Percentiles rank a stretch among this genome's conserved stretches.
Evolutionary conservation across 2,113 vertebrate genomes (phyloP).

Genomic region (Hippocampus barbouri): DNA sequence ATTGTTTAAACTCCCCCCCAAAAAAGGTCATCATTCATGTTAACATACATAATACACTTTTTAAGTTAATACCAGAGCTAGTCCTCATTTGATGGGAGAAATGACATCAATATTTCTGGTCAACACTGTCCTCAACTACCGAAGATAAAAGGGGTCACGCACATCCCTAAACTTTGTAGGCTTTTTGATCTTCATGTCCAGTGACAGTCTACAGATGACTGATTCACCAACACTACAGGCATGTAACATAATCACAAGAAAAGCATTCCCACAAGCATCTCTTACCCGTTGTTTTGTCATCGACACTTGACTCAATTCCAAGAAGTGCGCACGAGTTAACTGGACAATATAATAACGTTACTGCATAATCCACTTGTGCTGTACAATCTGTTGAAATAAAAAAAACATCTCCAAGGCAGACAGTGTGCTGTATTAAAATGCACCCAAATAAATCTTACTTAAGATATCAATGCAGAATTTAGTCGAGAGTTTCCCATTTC

Average conservation of each 20-base stretch:
- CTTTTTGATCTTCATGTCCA: conserved; percentile 28
- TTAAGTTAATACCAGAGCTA: conserved; percentile 33
- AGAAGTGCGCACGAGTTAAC: conserved; percentile 41
- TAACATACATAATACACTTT: conserved; percentile 36
- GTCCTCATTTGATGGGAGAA: conserved; percentile 50
- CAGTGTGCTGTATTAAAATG: conserved; percentile 25
- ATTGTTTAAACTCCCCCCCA: conserved; percentile 5
- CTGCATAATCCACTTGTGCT: conserved; percentile 59
- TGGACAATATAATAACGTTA: conserved; percentile 55
- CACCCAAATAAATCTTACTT: conserved; percentile 18
- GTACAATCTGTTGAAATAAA: conserved; percentile 38
- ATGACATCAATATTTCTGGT: conserved; percentile 59
- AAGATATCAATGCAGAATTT: conserved; percentile 21
- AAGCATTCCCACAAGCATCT: conserved; percentile 55
- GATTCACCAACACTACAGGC: conserved; percentile 55
- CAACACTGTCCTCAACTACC: conserved; percentile 34
- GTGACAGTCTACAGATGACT: conserved; percentile 27
- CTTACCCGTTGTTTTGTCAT: conserved; percentile 30
- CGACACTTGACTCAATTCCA: conserved; percentile 30
- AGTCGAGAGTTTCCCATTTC: conserved; percentile 11
- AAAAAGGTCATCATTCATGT: conserved; percentile 3
- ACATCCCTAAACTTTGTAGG: conserved; percentile 24
- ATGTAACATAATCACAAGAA: conserved; percentile 56
- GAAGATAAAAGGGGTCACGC: conserved; percentile 27
- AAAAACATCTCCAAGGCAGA: conserved; percentile 20